phyloP scores from a whole-genome alignment of 1,140 invertebrate genomes.

The Callitettix versicolor region DNA sequence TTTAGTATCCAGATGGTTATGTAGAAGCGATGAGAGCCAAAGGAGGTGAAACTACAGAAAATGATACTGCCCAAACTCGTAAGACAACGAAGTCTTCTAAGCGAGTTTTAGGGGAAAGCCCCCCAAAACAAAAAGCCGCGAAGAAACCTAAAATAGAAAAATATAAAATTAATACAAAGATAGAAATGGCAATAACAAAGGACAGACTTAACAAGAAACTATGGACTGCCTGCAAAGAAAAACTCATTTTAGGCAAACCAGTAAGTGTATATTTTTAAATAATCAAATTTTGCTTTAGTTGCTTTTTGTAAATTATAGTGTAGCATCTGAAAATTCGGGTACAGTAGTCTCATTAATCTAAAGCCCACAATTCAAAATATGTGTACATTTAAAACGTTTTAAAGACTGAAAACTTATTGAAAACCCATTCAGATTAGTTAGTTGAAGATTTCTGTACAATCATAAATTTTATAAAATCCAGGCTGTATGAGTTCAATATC shows the following conservation, averaged over 20 bases:
- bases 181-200: conserved; percentile 41
- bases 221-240: conserved; percentile 48
- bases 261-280: too few relatives aligned
- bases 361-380: too few relatives aligned
- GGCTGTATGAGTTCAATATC: too few relatives aligned
- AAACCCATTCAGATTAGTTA: too few relatives aligned
- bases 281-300: too few relatives aligned
- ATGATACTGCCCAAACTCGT: conserved; percentile 20
- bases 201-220: conserved; percentile 54
- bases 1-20: conserved; percentile 67
- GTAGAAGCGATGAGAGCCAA: conserved; percentile 47
- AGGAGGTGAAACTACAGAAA: conserved; percentile 23
- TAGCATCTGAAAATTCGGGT: too few relatives aligned
- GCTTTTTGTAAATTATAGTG: too few relatives aligned
- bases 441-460: too few relatives aligned
- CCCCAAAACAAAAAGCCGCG: conserved; percentile 12
- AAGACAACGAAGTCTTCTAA: conserved; percentile 21
- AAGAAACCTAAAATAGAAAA: conserved; percentile 37
- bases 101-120: conserved; percentile 22
- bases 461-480: too few relatives aligned
- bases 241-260: conserved; percentile 39
- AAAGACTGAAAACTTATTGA: too few relatives aligned
- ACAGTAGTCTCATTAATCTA: too few relatives aligned
- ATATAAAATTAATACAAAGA: conserved; percentile 39
- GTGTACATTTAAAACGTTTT: too few relatives aligned